Percentiles rank a stretch among this genome's conserved stretches.
Evolutionary conservation across 2,888 invertebrate species (phyloP).

Genomic region (Leptinotarsa rubiginosa): DNA sequence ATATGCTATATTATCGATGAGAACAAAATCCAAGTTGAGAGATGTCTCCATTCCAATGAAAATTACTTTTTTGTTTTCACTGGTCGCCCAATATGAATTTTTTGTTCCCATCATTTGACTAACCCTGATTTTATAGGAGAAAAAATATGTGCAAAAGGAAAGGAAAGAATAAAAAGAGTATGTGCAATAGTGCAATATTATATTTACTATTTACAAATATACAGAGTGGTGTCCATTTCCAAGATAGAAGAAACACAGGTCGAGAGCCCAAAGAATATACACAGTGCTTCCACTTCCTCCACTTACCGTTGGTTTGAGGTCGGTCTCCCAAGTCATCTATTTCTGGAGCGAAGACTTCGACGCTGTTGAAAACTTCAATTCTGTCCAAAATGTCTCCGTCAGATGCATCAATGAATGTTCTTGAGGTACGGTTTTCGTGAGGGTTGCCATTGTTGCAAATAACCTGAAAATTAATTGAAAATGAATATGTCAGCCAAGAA

Average conservation of each 20-base stretch:
- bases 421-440: slow-evolving; percentile 59
- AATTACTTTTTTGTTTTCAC: no score
- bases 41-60: no score
- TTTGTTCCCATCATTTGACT: no score
- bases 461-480: slow-evolving; percentile 15
- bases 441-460: slow-evolving; percentile 60
- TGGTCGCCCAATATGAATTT: no score
- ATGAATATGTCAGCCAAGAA: background rate
- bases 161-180: slow-evolving; percentile 24
- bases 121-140: background rate
- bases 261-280: slow-evolving; percentile 15
- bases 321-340: slow-evolving; percentile 72
- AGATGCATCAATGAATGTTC: slow-evolving; percentile 66
- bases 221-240: slow-evolving; percentile 18
- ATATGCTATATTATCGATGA: no score
- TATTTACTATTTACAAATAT: slow-evolving; percentile 26
- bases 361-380: slow-evolving; percentile 83
- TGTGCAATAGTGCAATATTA: slow-evolving; percentile 17
- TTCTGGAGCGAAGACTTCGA: slow-evolving; percentile 83
- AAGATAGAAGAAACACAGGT: slow-evolving; percentile 6
- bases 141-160: slow-evolving; percentile 21
- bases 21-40: no score
- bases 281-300: slow-evolving; percentile 29
- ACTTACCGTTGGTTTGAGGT: slow-evolving; percentile 53
- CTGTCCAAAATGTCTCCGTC: slow-evolving; percentile 73